Percentiles rank a stretch among this genome's conserved stretches.
Evolutionary conservation across 2,113 vertebrate species (phyloP).

Genomic region (Mirounga angustirostris): DNA sequence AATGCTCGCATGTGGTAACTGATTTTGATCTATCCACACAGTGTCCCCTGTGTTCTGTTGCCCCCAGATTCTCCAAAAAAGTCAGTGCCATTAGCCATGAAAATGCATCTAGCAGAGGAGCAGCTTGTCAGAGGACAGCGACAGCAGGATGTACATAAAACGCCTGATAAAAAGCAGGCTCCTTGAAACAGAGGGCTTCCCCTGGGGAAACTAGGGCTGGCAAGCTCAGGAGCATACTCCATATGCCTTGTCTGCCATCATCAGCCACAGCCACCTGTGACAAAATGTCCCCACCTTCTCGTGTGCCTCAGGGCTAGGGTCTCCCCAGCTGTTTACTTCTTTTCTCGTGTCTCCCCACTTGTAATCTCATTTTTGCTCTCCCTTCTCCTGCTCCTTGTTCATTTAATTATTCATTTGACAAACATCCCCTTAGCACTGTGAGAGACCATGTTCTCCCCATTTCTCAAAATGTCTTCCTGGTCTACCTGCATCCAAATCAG

Average conservation of each 20-base stretch:
- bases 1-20: background rate
- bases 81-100: constrained; percentile 27
- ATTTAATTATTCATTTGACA: constrained; percentile 62
- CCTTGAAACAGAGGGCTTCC: constrained; percentile 63
- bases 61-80: background rate
- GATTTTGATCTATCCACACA: background rate
- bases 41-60: constrained; percentile 7
- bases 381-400: constrained; percentile 4
- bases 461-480: constrained; percentile 8
- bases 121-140: constrained; percentile 54
- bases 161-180: constrained; percentile 60
- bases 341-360: background rate
- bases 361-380: constrained; percentile 47
- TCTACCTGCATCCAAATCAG: background rate
- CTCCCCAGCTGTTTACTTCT: constrained; percentile 13
- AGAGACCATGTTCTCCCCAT: background rate
- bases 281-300: constrained; percentile 46
- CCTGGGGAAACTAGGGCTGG: constrained; percentile 63
- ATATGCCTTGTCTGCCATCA: constrained; percentile 48
- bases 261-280: constrained; percentile 67
- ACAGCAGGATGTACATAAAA: constrained; percentile 71
- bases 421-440: background rate
- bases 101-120: constrained; percentile 62
- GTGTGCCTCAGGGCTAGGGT: background rate
- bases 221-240: constrained; percentile 51